Evolutionary conservation across 2,888 invertebrate genomes (phyloP).

Genomic region (Hirtodrosophila duncani): DNA sequence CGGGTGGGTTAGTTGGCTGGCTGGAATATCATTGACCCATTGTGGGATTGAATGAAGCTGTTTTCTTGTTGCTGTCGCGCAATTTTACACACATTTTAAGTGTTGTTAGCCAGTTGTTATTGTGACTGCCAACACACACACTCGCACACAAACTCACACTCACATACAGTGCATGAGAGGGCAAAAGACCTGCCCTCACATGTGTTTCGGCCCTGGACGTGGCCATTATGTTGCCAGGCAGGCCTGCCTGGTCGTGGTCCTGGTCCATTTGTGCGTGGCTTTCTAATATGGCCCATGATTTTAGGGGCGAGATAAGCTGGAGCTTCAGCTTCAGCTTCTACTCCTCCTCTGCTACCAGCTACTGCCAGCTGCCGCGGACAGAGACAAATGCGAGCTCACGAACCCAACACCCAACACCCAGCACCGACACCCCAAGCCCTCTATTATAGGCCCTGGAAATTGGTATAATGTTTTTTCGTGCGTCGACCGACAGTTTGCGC

Average conservation of each 20-base stretch:
- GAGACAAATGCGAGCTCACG: constrained; percentile 51
- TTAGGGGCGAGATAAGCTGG: constrained; percentile 48
- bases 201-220: constrained; percentile 31
- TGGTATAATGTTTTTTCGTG: constrained; percentile 61
- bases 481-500: constrained; percentile 39
- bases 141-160: background rate
- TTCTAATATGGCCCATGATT: constrained; percentile 64
- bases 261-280: constrained; percentile 42
- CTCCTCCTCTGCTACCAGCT: constrained; percentile 5
- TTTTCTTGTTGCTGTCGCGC: constrained; percentile 50
- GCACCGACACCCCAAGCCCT: constrained; percentile 12
- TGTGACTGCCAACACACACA: constrained; percentile 22
- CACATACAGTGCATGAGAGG: background rate
- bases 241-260: constrained; percentile 11
- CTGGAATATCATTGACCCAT: constrained; percentile 54
- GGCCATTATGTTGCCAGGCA: constrained; percentile 30
- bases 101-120: constrained; percentile 65
- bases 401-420: background rate
- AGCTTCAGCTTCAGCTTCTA: no score
- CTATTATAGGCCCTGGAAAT: constrained; percentile 52
- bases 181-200: constrained; percentile 8
- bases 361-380: constrained; percentile 54
- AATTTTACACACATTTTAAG: constrained; percentile 69
- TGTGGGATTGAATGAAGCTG: constrained; percentile 50
- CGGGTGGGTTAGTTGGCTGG: background rate